Conservation (phyloP, 2,797 vertebrate genomes). For the Tadarida brasiliensis region DNA sequence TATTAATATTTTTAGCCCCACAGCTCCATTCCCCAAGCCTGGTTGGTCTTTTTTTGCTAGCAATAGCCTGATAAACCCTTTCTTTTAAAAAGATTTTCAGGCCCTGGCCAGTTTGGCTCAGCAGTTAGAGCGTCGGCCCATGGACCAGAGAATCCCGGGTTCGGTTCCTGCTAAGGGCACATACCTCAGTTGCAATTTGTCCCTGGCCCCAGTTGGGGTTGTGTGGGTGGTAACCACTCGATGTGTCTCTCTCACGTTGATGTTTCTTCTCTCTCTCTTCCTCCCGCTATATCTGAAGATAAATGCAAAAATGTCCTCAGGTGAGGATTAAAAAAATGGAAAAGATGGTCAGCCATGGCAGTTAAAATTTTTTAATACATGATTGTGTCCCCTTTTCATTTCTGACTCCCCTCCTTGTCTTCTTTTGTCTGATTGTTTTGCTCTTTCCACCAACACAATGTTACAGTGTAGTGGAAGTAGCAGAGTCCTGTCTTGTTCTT, state of each 20-base stretch:
- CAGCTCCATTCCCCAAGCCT: background rate
- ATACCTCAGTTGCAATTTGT: too few species aligned
- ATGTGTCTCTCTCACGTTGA: too few species aligned
- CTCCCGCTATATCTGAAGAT: too few species aligned
- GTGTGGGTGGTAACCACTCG: too few species aligned
- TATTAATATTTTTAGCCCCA: background rate
- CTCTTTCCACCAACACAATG: background rate
- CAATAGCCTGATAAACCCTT: background rate
- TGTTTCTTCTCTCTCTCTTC: too few species aligned
- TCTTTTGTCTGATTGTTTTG: background rate
- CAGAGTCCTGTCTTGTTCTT: background rate
- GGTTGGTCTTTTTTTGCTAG: background rate
- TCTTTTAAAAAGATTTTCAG: background rate
- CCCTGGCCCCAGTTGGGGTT: too few species aligned
- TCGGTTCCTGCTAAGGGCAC: too few species aligned
- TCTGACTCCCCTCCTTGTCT: background rate
- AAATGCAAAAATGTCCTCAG: too few species aligned
- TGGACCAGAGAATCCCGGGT: too few species aligned
- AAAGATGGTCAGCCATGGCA: background rate
- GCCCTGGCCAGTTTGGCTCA: too few species aligned
- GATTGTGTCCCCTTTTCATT: background rate
- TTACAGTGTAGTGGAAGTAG: background rate
- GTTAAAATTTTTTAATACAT: background rate
- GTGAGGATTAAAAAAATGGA: background rate
- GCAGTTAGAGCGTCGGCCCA: too few species aligned